Conservation (phyloP, 1,140 invertebrate species). For the Meloidogyne floridensis region DNA sequence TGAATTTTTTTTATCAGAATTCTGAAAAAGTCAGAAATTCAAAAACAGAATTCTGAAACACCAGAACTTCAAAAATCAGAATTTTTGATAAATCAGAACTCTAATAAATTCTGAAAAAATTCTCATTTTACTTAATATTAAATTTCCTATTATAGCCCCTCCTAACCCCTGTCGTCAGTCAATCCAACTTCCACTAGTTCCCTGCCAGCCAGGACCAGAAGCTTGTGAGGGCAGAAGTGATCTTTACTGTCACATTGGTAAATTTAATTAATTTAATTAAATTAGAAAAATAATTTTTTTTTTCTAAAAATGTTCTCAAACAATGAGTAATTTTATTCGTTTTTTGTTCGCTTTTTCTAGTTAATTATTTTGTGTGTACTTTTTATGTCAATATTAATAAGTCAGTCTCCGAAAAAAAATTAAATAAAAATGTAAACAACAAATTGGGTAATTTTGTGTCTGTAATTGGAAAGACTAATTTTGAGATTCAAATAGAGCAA, state of each 20-base stretch:
- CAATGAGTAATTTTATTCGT: not conserved
- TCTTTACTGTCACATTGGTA: conserved; percentile 59
- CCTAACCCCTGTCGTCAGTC: conserved; percentile 59
- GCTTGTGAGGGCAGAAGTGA: conserved; percentile 50
- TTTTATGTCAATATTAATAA: conserved; percentile 7
- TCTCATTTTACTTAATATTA: not conserved
- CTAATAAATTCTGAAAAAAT: too few relatives aligned
- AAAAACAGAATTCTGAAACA: too few relatives aligned
- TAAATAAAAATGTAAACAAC: too few relatives aligned
- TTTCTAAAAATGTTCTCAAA: not conserved
- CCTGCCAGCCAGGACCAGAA: conserved; percentile 46
- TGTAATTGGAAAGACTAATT: too few relatives aligned
- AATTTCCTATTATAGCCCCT: conserved; percentile 35
- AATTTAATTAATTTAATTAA: conserved; percentile 2
- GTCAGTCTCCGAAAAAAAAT: not conserved
- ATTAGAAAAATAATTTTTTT: not conserved
- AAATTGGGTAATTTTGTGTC: too few relatives aligned
- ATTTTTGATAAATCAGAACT: too few relatives aligned
- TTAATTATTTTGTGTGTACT: not conserved
- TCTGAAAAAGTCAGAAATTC: too few relatives aligned
- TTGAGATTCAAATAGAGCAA: too few relatives aligned
- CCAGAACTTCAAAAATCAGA: too few relatives aligned
- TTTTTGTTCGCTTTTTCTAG: not conserved
- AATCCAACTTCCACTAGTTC: conserved; percentile 51
- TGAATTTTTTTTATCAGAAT: too few relatives aligned